Percentiles rank a stretch among this genome's conserved stretches.
These are phyloP conservation scores for Oreochromis aureus DNA, from an alignment of 2,113 vertebrate genomes.

Conservation along the genomic window DNA sequence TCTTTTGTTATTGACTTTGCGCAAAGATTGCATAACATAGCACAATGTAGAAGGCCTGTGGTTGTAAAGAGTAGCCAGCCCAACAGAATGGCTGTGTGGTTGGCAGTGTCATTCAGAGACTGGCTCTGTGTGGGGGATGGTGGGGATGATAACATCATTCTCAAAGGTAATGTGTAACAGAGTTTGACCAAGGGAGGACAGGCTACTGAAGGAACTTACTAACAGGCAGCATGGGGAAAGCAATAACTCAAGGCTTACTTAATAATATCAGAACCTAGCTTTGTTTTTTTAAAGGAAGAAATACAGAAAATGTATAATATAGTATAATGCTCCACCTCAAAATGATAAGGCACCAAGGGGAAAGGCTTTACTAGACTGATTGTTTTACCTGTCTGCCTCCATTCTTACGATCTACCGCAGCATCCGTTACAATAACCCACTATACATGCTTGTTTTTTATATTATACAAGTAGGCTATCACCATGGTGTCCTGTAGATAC, in stretches of 20 bases:
- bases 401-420: background rate
- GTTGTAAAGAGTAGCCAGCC: slow-evolving; percentile 10
- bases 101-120: slow-evolving; percentile 57
- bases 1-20: slow-evolving; percentile 61
- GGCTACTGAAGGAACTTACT: slow-evolving; percentile 9
- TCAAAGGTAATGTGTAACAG: slow-evolving; percentile 64
- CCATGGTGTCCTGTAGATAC: background rate
- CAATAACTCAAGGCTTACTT: background rate
- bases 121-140: slow-evolving; percentile 57
- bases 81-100: slow-evolving; percentile 33
- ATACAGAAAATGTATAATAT: background rate
- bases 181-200: slow-evolving; percentile 17
- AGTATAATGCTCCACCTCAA: background rate
- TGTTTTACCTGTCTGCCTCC: background rate
- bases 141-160: slow-evolving; percentile 50
- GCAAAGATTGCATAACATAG: slow-evolving; percentile 41
- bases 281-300: background rate
- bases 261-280: background rate
- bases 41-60: slow-evolving; percentile 8
- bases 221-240: slow-evolving; percentile 15
- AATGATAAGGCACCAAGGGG: background rate
- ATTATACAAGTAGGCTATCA: background rate
- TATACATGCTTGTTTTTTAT: background rate
- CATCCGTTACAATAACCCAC: background rate
- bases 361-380: background rate